Conservation (phyloP, 2,797 vertebrate genomes). For the Sebastes flavidus region DNA sequence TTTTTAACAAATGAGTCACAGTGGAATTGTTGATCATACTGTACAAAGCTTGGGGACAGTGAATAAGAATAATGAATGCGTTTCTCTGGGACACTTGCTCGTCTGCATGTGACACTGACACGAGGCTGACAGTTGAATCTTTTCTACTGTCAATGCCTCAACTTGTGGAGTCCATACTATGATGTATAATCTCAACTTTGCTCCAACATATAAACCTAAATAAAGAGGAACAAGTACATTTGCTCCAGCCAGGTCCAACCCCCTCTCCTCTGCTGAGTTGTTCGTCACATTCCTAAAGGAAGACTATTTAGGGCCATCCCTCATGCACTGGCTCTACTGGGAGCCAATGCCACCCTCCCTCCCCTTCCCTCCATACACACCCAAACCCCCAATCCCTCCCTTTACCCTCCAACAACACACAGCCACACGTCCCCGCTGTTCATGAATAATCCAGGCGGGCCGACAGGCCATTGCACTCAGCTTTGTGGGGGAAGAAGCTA, state of each 20-base stretch:
- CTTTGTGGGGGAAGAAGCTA: slow-evolving; percentile 77
- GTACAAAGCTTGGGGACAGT: slow-evolving; percentile 23
- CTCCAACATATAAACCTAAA: background rate
- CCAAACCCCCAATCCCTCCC: slow-evolving; percentile 60
- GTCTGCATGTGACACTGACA: slow-evolving; percentile 27
- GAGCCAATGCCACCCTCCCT: slow-evolving; percentile 38
- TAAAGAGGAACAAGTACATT: slow-evolving; percentile 21
- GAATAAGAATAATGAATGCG: slow-evolving; percentile 26
- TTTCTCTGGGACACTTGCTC: slow-evolving; percentile 18
- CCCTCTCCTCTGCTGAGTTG: slow-evolving; percentile 31
- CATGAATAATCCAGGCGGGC: slow-evolving; percentile 85
- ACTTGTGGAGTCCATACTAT: slow-evolving; percentile 10
- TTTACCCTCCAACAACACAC: slow-evolving; percentile 71
- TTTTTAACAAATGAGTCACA: slow-evolving; percentile 48
- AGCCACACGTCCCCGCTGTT: slow-evolving; percentile 83
- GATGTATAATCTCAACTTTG: background rate
- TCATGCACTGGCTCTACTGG: slow-evolving; percentile 62
- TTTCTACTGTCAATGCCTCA: background rate
- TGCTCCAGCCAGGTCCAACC: slow-evolving; percentile 23
- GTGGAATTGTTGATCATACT: slow-evolving; percentile 30
- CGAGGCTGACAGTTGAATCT: slow-evolving; percentile 1
- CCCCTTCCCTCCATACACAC: slow-evolving; percentile 24
- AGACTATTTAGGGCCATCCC: slow-evolving; percentile 60
- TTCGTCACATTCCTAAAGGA: slow-evolving; percentile 71
- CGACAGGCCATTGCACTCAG: slow-evolving; percentile 76